Conservation (phyloP, 1,140 invertebrate genomes). For the Apolygus lucorum region DNA sequence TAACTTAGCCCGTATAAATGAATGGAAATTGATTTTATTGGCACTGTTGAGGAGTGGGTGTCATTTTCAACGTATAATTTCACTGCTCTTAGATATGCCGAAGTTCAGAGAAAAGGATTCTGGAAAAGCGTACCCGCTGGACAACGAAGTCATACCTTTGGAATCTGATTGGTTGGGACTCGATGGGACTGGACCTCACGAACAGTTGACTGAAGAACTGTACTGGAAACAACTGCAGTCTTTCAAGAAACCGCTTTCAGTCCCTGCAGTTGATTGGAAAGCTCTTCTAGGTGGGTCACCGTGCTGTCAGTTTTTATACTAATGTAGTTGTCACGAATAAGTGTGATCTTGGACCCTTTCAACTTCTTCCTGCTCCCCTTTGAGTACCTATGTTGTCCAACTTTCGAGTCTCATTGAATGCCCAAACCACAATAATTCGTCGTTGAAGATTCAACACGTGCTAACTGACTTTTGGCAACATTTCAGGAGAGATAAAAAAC, state of each 20-base stretch:
- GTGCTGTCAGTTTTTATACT: too few species aligned
- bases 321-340: too few species aligned
- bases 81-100: not conserved
- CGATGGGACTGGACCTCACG: conserved; percentile 18
- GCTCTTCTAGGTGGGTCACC: not conserved
- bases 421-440: too few species aligned
- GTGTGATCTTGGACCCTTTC: too few species aligned
- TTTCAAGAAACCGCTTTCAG: not conserved
- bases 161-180: conserved; percentile 9
- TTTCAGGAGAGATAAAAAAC: too few species aligned
- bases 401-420: too few species aligned
- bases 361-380: too few species aligned
- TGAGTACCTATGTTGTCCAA: too few species aligned
- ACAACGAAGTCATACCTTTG: conserved; percentile 32
- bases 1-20: too few species aligned
- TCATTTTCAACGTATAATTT: not conserved
- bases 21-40: not conserved
- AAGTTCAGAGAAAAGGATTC: not conserved
- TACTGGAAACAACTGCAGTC: conserved; percentile 6
- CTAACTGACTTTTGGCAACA: too few species aligned
- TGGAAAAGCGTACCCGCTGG: conserved; percentile 29
- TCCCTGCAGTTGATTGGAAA: not conserved
- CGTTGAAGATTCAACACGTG: too few species aligned
- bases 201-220: not conserved
- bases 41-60: not conserved